These are phyloP conservation scores for Osmerus eperlanus DNA, from an alignment of 2,113 vertebrate genomes.

Conservation along the genomic window DNA sequence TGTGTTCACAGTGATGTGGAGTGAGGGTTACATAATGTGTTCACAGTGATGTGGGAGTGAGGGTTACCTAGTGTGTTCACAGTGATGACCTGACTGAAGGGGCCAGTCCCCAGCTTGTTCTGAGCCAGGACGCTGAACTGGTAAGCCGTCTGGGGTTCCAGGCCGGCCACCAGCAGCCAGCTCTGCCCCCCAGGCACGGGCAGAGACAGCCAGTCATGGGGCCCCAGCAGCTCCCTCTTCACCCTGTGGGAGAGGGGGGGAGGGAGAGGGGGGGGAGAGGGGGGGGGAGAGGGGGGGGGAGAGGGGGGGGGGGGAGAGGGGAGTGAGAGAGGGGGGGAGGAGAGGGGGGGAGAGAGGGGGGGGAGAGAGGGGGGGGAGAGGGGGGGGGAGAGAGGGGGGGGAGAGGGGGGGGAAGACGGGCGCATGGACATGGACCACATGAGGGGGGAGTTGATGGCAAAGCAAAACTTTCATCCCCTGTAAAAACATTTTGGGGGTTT, in stretches of 20 bases:
- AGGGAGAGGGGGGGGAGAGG: too few species aligned
- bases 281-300: too few species aligned
- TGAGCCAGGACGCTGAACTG: slow-evolving; percentile 98
- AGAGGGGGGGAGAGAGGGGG: too few species aligned
- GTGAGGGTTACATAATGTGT: too few species aligned
- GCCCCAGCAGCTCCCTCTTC: slow-evolving; percentile 94
- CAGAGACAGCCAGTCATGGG: slow-evolving; percentile 93
- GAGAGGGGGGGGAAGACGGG: not conserved
- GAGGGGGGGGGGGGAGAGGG: too few species aligned
- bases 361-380: too few species aligned
- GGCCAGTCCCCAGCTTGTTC: slow-evolving; percentile 95
- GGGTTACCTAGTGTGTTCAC: slow-evolving; percentile 96
- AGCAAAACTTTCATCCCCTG: too few species aligned
- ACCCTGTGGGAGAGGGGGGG: slow-evolving; percentile 73
- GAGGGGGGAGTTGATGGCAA: too few species aligned
- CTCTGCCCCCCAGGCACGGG: slow-evolving; percentile 82
- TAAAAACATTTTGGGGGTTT: too few species aligned
- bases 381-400: slow-evolving; percentile 30
- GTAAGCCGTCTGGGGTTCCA: slow-evolving; percentile 95
- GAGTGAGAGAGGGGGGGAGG: too few species aligned
- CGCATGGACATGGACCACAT: not conserved
- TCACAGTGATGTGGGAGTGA: not conserved
- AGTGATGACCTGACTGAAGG: slow-evolving; percentile 99
- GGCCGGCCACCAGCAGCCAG: slow-evolving; percentile 87
- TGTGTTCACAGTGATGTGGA: slow-evolving; percentile 96